Conservation (phyloP, 2,113 vertebrate genomes). For the Cyprinodon tularosa region DNA sequence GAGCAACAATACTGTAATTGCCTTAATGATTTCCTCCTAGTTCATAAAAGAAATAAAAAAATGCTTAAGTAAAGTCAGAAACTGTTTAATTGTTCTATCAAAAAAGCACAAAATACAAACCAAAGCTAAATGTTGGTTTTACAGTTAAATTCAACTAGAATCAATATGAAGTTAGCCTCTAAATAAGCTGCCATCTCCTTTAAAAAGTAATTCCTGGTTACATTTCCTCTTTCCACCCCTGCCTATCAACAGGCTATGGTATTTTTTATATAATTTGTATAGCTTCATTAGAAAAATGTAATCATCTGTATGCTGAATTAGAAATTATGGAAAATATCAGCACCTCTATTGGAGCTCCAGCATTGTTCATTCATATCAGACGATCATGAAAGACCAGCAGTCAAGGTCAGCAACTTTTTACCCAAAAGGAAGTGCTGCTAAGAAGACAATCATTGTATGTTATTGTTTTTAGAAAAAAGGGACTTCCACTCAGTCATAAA, state of each 20-base stretch:
- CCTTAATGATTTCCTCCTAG: too few species aligned
- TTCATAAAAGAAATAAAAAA: background rate
- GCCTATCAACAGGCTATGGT: background rate
- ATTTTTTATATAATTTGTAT: slow-evolving; percentile 24
- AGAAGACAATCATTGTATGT: slow-evolving; percentile 58
- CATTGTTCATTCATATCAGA: slow-evolving; percentile 29
- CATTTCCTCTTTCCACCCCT: background rate
- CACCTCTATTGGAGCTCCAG: slow-evolving; percentile 22
- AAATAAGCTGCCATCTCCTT: background rate
- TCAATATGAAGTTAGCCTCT: background rate
- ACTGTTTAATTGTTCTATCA: background rate
- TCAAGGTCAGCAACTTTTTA: slow-evolving; percentile 44
- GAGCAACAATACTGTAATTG: too few species aligned
- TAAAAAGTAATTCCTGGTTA: background rate
- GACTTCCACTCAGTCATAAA: slow-evolving; percentile 81
- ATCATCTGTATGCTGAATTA: slow-evolving; percentile 37
- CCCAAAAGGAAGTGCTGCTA: slow-evolving; percentile 31
- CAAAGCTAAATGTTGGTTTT: background rate
- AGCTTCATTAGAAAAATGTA: slow-evolving; percentile 42
- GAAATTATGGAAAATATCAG: slow-evolving; percentile 57
- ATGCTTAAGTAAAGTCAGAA: background rate
- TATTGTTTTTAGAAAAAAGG: slow-evolving; percentile 45
- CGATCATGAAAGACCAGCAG: slow-evolving; percentile 15
- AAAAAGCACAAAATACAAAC: background rate
- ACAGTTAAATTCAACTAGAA: background rate